Evolutionary conservation across 2,113 vertebrate species (phyloP), one percentile per base, ranked within the genome.

Genomic region (Gorsachius goisagi): DNA sequence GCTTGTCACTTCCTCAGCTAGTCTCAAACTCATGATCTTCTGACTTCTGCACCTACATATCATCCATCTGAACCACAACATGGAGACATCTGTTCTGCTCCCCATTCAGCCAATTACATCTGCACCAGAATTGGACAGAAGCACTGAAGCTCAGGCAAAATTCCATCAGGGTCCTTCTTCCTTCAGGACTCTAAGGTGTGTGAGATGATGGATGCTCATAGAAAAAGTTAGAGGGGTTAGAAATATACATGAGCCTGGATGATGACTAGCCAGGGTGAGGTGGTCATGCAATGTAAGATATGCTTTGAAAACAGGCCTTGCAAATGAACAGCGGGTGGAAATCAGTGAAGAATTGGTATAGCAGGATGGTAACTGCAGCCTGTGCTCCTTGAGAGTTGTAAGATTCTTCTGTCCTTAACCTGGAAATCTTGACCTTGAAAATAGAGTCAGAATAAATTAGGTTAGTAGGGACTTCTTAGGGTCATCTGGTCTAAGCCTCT

Each of bases 401-500:
- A 84, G 50, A 85, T 14, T 14, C 60, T 92, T 58, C 59, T 92
- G 82, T 90, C 69, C 92, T 93, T 72, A 92, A 69, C 72, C 82
- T 91, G 76, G 78, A 93, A 95, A 88, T 27, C 67, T 52, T 95
- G 93, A 88, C 88, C 56, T 88, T 94, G 93, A 94, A 94, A 95
- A 76, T 19, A 77, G 79, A 81, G n/a, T 49, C 10, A 27, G 22
- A 37, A 62, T 44, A 62, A 89, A 74, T 71, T 22, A 27, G 81
- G 35, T 49, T 62, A 23, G n/a, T 74, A 44, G 14, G 56, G 60
- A 66, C 41, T 56, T 33, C 14, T 32, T 49, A 78, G 21, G 59
- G 59, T 71, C 18, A 15, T 24, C 26, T 69, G 63, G 14, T 27
- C 55, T 64, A 69, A 68, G 16, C 11, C 15, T 37, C 9, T 32